phyloP scores from a whole-genome alignment of 2,113 vertebrate genomes.

The Columba livia region DNA sequence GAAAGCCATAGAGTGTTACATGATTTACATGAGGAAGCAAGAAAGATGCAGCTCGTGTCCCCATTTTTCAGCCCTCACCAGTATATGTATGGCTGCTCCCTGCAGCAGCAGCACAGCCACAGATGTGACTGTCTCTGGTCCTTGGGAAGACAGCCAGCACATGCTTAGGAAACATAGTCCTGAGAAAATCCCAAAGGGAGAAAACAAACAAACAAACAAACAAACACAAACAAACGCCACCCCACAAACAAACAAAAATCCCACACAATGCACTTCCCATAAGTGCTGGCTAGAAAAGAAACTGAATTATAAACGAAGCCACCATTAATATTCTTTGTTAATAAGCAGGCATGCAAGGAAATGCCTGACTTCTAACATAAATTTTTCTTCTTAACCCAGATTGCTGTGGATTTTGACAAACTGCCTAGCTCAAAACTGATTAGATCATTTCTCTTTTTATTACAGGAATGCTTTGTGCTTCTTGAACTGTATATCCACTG shows the following conservation, averaged over 20 bases:
- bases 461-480: not conserved
- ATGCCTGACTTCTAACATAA: not conserved
- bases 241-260: too few species aligned
- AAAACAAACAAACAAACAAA: not conserved
- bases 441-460: not conserved
- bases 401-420: not conserved
- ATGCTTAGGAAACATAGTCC: not conserved
- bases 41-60: not conserved
- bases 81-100: not conserved
- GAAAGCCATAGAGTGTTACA: not conserved
- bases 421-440: not conserved
- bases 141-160: not conserved
- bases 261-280: not conserved
- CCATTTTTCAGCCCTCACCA: not conserved
- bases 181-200: not conserved
- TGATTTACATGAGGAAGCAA: not conserved
- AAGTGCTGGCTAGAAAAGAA: not conserved
- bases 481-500: not conserved
- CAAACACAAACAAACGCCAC: too few species aligned
- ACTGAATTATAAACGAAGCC: not conserved
- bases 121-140: not conserved
- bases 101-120: not conserved
- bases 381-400: not conserved
- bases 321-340: not conserved
- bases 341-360: not conserved